A percentile compares a stretch with the other conserved stretches of the same genome.
These are phyloP conservation scores for Lochmaea capreae DNA, from an alignment of 2,888 invertebrate species.

Conservation along the genomic window DNA sequence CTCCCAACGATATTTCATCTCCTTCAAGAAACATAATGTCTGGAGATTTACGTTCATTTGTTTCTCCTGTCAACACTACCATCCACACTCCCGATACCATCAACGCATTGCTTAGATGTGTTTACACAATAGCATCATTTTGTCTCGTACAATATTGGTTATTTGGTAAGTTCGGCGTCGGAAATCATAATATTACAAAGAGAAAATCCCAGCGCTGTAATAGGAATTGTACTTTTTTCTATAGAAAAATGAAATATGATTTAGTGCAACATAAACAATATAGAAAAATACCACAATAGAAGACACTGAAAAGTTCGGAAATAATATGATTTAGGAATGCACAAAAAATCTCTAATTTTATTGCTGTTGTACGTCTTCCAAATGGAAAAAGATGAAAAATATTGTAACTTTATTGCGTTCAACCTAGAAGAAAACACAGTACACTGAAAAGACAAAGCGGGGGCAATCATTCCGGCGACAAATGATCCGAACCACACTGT, in stretches of 20 bases:
- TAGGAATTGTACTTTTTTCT: slow-evolving; percentile 32
- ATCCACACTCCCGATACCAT: slow-evolving; percentile 28
- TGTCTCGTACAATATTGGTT: slow-evolving; percentile 30
- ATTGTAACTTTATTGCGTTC: slow-evolving; percentile 16
- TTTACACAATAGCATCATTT: slow-evolving; percentile 34
- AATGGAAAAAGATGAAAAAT: slow-evolving; percentile 15
- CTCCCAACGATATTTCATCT: slow-evolving; percentile 10
- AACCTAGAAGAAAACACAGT: background rate
- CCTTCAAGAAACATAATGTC: slow-evolving; percentile 2
- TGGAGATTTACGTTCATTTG: slow-evolving; percentile 26
- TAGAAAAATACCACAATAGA: slow-evolving; percentile 30
- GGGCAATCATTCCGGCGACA: background rate
- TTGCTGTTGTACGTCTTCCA: slow-evolving; percentile 24
- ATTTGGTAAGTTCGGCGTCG: slow-evolving; percentile 26
- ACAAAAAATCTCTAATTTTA: slow-evolving; percentile 33
- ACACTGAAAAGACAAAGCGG: background rate
- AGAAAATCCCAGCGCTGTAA: slow-evolving; percentile 24
- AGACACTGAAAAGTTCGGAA: slow-evolving; percentile 33
- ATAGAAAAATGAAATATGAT: slow-evolving; percentile 39
- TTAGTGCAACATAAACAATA: slow-evolving; percentile 29
- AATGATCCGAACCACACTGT: background rate
- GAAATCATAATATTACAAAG: slow-evolving; percentile 37
- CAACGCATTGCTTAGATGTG: slow-evolving; percentile 30
- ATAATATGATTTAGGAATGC: slow-evolving; percentile 36
- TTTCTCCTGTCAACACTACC: slow-evolving; percentile 27